Percentiles rank a stretch among this genome's conserved stretches.
Conservation (phyloP, 2,113 vertebrate species). For the pig (Sus scrofa) region T2T-Sscrofa CM000812.6:52863501-52864000, state of each 20-base stretch:
- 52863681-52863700: background rate
- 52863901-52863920: constrained; percentile 71
- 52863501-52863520: background rate
- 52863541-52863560: background rate
- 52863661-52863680: background rate
- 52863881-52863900: constrained; percentile 69
- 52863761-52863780: constrained; percentile 47
- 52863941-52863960: constrained; percentile 78
- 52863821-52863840: constrained; percentile 45
- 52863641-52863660: background rate
- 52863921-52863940: constrained; percentile 77
- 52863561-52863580: background rate
- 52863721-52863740: background rate
- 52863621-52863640: background rate
- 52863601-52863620: background rate
- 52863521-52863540: background rate
- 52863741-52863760: background rate
- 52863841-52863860: background rate
- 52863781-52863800: constrained; percentile 46
- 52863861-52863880: constrained; percentile 32
- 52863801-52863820: constrained; percentile 47
- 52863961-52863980: constrained; percentile 84
- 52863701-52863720: background rate
- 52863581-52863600: background rate
- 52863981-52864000: constrained; percentile 85